These are phyloP conservation scores for Bradypus variegatus DNA, from an alignment of 2,797 vertebrate species.

Conservation along the genomic window DNA sequence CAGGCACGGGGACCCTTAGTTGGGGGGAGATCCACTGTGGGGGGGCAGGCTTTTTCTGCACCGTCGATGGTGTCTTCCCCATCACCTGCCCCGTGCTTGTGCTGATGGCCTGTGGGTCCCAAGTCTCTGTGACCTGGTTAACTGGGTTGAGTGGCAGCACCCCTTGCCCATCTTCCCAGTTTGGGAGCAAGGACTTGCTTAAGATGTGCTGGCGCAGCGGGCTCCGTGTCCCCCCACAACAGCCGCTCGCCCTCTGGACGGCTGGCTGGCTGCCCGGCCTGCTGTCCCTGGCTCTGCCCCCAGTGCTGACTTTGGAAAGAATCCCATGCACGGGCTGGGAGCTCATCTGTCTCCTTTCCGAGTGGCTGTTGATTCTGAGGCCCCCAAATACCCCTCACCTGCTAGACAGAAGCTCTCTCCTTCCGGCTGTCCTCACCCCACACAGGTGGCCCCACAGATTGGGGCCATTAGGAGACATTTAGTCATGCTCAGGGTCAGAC, in stretches of 20 bases:
- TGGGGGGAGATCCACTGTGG: background rate
- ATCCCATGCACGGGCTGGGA: background rate
- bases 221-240: fast-evolving
- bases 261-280: background rate
- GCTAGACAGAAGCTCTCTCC: background rate
- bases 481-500: background rate
- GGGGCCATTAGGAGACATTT: background rate
- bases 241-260: background rate
- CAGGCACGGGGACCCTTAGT: background rate
- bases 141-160: background rate
- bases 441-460: background rate
- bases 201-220: background rate
- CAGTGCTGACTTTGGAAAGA: background rate
- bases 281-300: background rate
- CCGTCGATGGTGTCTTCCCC: background rate
- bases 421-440: background rate
- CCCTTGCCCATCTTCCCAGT: background rate
- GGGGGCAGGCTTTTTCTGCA: background rate
- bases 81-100: background rate
- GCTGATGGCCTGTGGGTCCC: background rate
- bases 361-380: background rate
- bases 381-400: background rate
- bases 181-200: background rate
- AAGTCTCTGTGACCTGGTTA: background rate
- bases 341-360: background rate